Evolutionary conservation across 2,113 vertebrate species (phyloP).

Genomic region (Pluvialis apricaria): DNA sequence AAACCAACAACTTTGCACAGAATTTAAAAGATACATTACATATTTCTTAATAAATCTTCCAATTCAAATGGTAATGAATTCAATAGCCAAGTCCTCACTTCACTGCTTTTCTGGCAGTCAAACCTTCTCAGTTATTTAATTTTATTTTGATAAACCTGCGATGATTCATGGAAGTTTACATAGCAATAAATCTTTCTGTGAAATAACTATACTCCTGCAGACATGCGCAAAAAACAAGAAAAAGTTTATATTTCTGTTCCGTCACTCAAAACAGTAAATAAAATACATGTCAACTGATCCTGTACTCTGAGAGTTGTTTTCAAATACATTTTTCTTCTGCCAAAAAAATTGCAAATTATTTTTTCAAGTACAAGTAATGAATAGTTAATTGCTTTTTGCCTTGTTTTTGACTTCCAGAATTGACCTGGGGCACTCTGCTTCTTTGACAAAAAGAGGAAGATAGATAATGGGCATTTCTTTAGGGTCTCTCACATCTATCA

Average conservation of each 20-base stretch:
- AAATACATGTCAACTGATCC: neutral
- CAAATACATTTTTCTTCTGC: neutral
- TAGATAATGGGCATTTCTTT: neutral
- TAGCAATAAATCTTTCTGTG: neutral
- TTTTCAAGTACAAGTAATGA: neutral
- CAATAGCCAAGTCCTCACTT: neutral
- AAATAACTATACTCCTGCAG: neutral
- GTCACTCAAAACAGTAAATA: neutral
- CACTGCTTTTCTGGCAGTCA: neutral
- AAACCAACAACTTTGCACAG: neutral
- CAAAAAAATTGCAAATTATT: neutral
- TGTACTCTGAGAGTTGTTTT: neutral
- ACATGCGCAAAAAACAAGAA: neutral
- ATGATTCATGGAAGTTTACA: neutral
- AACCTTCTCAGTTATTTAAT: neutral
- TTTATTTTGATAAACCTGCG: neutral
- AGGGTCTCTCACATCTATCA: slow-evolving; percentile 28
- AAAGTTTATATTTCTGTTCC: neutral
- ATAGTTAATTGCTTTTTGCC: neutral
- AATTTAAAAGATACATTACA: neutral
- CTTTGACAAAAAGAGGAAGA: slow-evolving; percentile 7
- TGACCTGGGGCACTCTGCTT: neutral
- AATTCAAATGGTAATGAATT: neutral
- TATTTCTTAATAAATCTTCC: neutral
- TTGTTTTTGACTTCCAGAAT: neutral